Evolutionary conservation across 2,113 vertebrate genomes (phyloP).

Genomic region (Zosterops borbonicus): DNA sequence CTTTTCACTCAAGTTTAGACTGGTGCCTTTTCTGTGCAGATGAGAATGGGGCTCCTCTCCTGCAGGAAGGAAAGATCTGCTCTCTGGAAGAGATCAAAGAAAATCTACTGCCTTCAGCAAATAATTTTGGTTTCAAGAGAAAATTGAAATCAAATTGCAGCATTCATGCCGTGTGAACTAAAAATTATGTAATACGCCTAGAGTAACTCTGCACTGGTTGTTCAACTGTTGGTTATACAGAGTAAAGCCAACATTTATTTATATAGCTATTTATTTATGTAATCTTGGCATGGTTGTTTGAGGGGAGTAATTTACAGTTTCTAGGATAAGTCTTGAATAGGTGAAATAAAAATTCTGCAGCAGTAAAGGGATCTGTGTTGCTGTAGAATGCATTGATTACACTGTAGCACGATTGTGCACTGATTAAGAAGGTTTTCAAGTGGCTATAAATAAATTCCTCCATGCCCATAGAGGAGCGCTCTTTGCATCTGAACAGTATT

Average conservation of each 20-base stretch:
- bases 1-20: not conserved
- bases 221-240: not conserved
- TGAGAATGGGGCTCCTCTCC: not conserved
- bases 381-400: constrained; percentile 20
- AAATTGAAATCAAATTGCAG: not conserved
- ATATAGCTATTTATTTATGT: not conserved
- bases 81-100: not conserved
- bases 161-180: not conserved
- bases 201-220: not conserved
- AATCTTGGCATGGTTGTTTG: not conserved
- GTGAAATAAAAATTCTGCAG: not conserved
- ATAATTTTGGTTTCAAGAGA: not conserved
- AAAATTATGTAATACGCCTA: not conserved
- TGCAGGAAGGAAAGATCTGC: not conserved
- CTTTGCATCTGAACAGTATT: not conserved
- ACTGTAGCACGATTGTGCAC: not conserved
- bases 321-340: not conserved
- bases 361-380: not conserved
- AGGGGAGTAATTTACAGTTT: not conserved
- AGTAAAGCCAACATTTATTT: not conserved
- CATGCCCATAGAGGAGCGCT: not conserved
- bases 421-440: constrained; percentile 13
- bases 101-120: not conserved
- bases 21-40: not conserved
- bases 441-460: constrained; percentile 33